Evolutionary conservation across 2,888 invertebrate species (phyloP).

Genomic region (Erynnis tages): DNA sequence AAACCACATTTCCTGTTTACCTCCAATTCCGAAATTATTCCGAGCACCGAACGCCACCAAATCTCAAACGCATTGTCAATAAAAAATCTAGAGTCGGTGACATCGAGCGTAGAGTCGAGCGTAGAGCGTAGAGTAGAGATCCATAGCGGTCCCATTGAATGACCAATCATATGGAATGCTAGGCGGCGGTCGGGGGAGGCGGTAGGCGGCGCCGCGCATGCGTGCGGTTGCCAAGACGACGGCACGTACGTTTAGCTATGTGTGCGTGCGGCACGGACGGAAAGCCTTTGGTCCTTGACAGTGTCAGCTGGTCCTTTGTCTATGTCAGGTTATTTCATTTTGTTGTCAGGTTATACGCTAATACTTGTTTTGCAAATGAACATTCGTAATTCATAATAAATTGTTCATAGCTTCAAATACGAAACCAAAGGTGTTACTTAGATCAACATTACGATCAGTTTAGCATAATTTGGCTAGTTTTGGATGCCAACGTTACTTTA

Average conservation of each 20-base stretch:
- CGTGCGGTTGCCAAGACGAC: slow-evolving; percentile 83
- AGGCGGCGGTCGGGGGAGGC: slow-evolving; percentile 48
- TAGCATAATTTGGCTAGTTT: too few relatives aligned
- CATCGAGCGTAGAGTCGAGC: slow-evolving; percentile 12
- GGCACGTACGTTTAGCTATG: slow-evolving; percentile 70
- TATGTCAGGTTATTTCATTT: too few relatives aligned
- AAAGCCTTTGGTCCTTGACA: slow-evolving; percentile 15
- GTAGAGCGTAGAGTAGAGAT: slow-evolving; percentile 17
- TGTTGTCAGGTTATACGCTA: too few relatives aligned
- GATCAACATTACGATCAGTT: too few relatives aligned
- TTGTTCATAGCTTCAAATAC: too few relatives aligned
- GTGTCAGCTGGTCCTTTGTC: neutral
- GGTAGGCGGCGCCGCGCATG: slow-evolving; percentile 79
- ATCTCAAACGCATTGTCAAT: slow-evolving; percentile 6
- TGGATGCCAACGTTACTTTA: too few relatives aligned
- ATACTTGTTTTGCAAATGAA: too few relatives aligned
- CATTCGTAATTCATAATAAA: too few relatives aligned
- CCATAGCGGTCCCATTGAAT: slow-evolving; percentile 44
- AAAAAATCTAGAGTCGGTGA: slow-evolving; percentile 16
- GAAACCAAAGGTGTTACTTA: too few relatives aligned
- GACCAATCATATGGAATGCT: slow-evolving; percentile 67
- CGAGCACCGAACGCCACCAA: neutral
- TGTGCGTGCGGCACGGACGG: slow-evolving; percentile 48
- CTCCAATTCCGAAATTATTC: too few relatives aligned
- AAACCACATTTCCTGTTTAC: too few relatives aligned